Base-by-base conservation (phyloP, 1,140 invertebrate species). In the Charaxes varanes region DNA sequence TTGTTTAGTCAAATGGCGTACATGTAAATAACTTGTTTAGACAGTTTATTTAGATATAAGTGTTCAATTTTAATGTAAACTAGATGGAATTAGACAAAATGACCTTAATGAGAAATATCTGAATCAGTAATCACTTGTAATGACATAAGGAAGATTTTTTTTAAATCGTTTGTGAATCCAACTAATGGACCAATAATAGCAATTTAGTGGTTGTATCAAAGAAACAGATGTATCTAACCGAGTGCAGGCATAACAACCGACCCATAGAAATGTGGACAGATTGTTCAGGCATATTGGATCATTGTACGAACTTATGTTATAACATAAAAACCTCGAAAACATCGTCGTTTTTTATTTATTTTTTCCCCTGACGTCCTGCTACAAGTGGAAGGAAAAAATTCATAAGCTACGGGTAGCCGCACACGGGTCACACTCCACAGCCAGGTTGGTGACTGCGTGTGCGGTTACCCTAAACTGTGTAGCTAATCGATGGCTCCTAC, bases 21-120 rank as follows among this genome's bases (percentile, higher is more conserved):
- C 62, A 49, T 81, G 77, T 78, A 81, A 77, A 81, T 81, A 81
- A 67, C 64, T 72, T 71, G 65, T 76, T 81, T 81, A 81, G 73
- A 74, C 52, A 62, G 53, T 77, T 78, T 77, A 74, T 78, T 74
- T 78, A 81, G 71, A 62, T 62, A 62, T 76, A 80, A 81, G 71
- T 72, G 66, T 81, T 74, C 73, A 71, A 76, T 76, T 69, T 55
- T 74, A 62, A 71, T 69, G 61, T 70, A 65, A 57, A 66, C 62
- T 74, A 70, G 70, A 68, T 76, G 65, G 64, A 64, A 74, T 74
- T 74, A 80, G 63, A 66, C 18, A 63, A 68, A 70, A 41, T 59
- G 41, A 69, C 41, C 35, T 59, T 43, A 44, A 53, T 62, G 37
- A 60, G 32, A 50, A 62, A 58, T 60, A 65, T 53, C 43, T 55